Base-by-base conservation (phyloP, 2,113 vertebrate species). In the Sinocyclocheilus anophthalmus region DNA sequence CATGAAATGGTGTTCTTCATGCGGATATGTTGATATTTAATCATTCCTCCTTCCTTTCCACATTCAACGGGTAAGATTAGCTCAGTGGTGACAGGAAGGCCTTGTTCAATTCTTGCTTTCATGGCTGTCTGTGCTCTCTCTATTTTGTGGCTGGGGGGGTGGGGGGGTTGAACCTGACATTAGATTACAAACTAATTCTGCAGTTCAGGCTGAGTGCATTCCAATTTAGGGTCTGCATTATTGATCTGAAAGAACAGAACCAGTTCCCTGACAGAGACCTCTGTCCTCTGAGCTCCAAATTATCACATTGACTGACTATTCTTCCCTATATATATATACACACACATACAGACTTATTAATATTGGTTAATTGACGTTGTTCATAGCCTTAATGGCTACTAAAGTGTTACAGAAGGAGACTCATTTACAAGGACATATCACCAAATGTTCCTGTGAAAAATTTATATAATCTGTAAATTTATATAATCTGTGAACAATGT, bases 171-270 rank as follows among this genome's bases (percentile, higher is more conserved):
- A 88, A 89, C 42, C 88, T 90, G 89, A 90, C 88, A 85, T 91
- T 90, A 91, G 85, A 92, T 91, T 92, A 89, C 90, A 91, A 90
- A 92, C 75, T 90, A 88, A 84, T 90, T 92, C 87, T 90, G 78
- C 88, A 90, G 93, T 91, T 94, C 89, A 90, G 90, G 85, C 86
- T 89, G 90, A 92, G 77, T 88, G 92, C 88, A 70, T 94, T 93
- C 92, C 82, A 92, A 92, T 92, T 93, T 89, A 61, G 77, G 55
- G 55, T 84, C 84, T 87, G 88, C 88, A 91, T 92, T 93, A 92
- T 93, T 92, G 92, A 94, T 93, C 84, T 83, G 63, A 76, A 86
- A 82, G 88, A 88, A 88, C 73, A 84, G 30, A 72, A 75, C 67
- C 72, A 78, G 83, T 84, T 88, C 83, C 85, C 78, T 81, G 78